Evolutionary conservation across 1,140 invertebrate genomes (phyloP).

Genomic region (Dendrolimus kikuchii): DNA sequence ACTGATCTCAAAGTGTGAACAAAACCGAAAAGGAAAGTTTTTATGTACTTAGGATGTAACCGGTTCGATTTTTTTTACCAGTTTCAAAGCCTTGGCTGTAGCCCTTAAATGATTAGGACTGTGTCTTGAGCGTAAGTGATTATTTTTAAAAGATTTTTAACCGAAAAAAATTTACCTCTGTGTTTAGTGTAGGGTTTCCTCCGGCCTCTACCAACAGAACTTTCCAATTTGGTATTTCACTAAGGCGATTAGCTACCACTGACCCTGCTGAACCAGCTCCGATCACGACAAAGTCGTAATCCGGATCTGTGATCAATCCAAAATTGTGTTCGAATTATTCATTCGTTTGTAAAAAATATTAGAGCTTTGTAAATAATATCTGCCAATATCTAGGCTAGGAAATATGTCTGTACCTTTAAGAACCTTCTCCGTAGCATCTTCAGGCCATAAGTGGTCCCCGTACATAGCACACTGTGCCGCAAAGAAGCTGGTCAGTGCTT

Average conservation of each 20-base stretch:
- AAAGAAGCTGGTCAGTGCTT: conserved; percentile 69
- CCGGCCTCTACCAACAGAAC: conserved; percentile 76
- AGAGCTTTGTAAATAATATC: too few relatives aligned
- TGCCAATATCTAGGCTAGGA: too few relatives aligned
- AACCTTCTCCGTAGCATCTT: conserved; percentile 70
- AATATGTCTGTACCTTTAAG: conserved; percentile 20
- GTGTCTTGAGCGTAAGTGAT: background rate
- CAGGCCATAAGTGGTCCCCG: conserved; percentile 66
- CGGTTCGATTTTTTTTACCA: too few relatives aligned
- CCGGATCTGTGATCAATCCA: conserved; percentile 29
- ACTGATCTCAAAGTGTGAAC: too few relatives aligned
- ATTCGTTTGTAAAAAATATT: too few relatives aligned
- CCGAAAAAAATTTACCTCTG: conserved; percentile 1
- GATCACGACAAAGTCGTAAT: conserved; percentile 32
- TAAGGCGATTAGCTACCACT: conserved; percentile 87
- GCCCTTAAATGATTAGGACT: too few relatives aligned
- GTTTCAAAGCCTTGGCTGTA: too few relatives aligned
- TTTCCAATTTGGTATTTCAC: conserved; percentile 80
- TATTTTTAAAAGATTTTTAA: background rate
- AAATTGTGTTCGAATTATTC: too few relatives aligned
- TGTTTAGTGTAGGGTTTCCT: conserved; percentile 24
- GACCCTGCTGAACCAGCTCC: conserved; percentile 80
- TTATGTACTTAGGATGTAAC: too few relatives aligned
- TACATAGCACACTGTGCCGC: conserved; percentile 72
- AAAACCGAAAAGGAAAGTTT: too few relatives aligned